phyloP scores from a whole-genome alignment of 2,888 invertebrate genomes.

The Galerucella pusilla region DNA sequence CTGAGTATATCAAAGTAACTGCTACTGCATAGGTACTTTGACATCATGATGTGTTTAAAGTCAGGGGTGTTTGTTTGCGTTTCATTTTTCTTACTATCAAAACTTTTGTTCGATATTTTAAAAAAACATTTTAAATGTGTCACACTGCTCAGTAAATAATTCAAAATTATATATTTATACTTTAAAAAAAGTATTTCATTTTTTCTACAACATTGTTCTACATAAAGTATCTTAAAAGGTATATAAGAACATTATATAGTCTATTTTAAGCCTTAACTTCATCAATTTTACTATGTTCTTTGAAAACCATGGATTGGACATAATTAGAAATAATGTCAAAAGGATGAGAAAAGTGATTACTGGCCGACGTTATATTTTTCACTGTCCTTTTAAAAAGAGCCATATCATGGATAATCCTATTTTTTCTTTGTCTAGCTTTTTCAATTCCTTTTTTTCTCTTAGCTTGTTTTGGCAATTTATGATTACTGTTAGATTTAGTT shows the following conservation, averaged over 20 bases:
- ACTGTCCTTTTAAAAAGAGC: constrained; percentile 55
- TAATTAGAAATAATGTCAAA: constrained; percentile 53
- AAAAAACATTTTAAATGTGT: too few species aligned
- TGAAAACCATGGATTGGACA: constrained; percentile 51
- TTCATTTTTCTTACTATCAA: too few species aligned
- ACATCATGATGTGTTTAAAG: too few species aligned
- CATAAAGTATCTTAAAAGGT: too few species aligned
- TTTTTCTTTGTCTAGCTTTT: constrained; percentile 55
- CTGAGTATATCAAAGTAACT: too few species aligned
- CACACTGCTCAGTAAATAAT: too few species aligned
- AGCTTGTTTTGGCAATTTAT: constrained; percentile 21
- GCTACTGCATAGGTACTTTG: too few species aligned
- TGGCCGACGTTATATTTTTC: constrained; percentile 53
- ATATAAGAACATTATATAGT: background rate
- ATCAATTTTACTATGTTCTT: constrained; percentile 34
- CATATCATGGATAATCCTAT: constrained; percentile 52
- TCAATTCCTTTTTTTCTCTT: constrained; percentile 52
- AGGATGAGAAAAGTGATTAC: constrained; percentile 47
- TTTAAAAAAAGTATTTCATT: too few species aligned
- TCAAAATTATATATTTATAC: too few species aligned
- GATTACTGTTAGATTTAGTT: constrained; percentile 34
- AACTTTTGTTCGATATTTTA: too few species aligned
- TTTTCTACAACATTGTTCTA: too few species aligned
- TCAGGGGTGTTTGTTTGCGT: too few species aligned
- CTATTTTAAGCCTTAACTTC: constrained; percentile 8